Evolutionary conservation across 1,140 invertebrate species (phyloP).

Genomic region (Ridgeia piscesae): DNA sequence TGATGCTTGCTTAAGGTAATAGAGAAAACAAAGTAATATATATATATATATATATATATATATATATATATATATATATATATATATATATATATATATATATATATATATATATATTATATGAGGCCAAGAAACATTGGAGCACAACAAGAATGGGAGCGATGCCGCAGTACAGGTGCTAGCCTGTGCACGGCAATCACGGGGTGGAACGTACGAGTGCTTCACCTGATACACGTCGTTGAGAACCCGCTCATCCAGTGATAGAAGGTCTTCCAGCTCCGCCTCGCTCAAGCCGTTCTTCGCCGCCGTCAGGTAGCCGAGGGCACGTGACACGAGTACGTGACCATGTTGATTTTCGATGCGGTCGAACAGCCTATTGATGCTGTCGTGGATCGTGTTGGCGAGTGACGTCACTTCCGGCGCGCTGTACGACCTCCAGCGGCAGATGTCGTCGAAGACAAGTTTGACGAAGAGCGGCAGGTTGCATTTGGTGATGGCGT

Average conservation of each 20-base stretch:
- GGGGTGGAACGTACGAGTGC: constrained; percentile 53
- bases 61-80: no score
- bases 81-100: no score
- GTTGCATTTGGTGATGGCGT: constrained; percentile 87
- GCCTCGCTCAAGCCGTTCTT: constrained; percentile 27
- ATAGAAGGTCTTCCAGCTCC: constrained; percentile 31
- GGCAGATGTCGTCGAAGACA: constrained; percentile 82
- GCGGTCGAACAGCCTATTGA: constrained; percentile 40
- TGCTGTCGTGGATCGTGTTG: constrained; percentile 27
- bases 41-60: no score
- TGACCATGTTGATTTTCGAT: constrained; percentile 31
- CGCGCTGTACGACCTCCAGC: constrained; percentile 95
- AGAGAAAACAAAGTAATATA: no score
- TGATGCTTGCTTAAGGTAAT: no score
- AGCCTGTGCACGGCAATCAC: no score
- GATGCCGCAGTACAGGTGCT: constrained; percentile 88
- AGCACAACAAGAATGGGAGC: constrained; percentile 94
- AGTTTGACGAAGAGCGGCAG: constrained; percentile 96
- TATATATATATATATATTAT: no score
- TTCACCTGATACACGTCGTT: constrained; percentile 68
- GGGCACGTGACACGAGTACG: constrained; percentile 28
- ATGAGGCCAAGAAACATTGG: no score
- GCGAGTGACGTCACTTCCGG: constrained; percentile 60
- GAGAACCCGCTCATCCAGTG: constrained; percentile 28
- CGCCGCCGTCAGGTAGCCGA: constrained; percentile 30